These are phyloP conservation scores for Paguma larvata DNA, from an alignment of 2,797 vertebrate genomes.

Conservation along the genomic window DNA sequence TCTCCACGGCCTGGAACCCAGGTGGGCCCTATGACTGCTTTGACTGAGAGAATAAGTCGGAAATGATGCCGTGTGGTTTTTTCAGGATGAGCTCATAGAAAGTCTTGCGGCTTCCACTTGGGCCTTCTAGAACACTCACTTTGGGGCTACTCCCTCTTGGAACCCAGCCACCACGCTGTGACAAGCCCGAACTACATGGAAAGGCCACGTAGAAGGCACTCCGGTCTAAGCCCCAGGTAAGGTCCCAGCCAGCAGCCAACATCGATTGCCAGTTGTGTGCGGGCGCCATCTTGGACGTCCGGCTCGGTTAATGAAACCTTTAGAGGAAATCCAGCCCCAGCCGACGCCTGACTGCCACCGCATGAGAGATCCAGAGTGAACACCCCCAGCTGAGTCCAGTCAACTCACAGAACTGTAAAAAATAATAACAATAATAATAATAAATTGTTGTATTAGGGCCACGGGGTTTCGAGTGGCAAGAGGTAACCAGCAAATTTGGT, in stretches of 20 bases:
- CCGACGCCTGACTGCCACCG: neutral
- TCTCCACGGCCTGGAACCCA: neutral
- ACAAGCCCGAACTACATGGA: neutral
- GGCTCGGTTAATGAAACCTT: neutral
- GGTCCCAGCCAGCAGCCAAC: neutral
- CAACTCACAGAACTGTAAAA: slow-evolving; percentile 29
- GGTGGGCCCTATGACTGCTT: neutral
- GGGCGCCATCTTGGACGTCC: neutral
- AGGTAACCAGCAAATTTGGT: neutral
- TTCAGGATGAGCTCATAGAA: neutral
- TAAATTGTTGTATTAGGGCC: neutral
- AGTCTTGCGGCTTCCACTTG: neutral
- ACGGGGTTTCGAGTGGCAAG: neutral
- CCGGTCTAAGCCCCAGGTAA: neutral
- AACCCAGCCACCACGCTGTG: neutral
- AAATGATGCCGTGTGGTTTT: slow-evolving; percentile 2
- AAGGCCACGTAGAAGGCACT: neutral
- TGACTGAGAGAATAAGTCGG: neutral
- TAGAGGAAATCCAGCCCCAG: neutral
- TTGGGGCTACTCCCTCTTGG: neutral
- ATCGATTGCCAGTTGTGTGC: neutral
- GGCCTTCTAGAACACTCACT: neutral
- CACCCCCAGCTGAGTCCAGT: neutral
- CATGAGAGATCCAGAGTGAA: neutral
- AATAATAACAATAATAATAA: neutral